Percentiles rank a stretch among this genome's conserved stretches.
phyloP scores from a whole-genome alignment of 2,113 vertebrate genomes.

The Psophia crepitans region DNA sequence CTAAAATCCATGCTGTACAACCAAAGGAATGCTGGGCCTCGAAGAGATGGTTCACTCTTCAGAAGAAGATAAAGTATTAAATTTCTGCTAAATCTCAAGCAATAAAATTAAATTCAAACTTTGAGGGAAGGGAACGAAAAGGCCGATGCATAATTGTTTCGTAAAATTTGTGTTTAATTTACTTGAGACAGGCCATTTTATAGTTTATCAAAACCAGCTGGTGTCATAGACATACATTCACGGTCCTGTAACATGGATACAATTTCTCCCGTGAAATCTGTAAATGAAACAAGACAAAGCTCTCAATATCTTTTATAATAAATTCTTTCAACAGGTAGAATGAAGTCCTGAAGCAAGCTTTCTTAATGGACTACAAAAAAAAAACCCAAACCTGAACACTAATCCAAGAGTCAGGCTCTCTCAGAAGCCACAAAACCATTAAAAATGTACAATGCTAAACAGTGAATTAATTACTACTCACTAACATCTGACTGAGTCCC shows the following conservation, averaged over 20 bases:
- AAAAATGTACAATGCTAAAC: not conserved
- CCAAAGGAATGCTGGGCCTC: not conserved
- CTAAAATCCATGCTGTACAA: not conserved
- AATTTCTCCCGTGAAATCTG: not conserved
- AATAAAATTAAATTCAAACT: not conserved
- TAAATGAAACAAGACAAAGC: not conserved
- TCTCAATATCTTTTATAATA: conserved; percentile 6
- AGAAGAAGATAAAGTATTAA: not conserved
- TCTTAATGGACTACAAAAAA: not conserved
- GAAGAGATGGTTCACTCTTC: not conserved
- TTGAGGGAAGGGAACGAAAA: not conserved
- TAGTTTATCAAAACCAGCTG: conserved; percentile 49
- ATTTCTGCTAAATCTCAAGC: conserved; percentile 9
- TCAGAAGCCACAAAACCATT: not conserved
- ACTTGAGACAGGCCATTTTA: not conserved
- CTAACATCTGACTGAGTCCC: not conserved
- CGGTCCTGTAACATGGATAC: not conserved
- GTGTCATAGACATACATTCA: not conserved
- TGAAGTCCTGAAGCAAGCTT: not conserved
- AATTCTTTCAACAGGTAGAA: conserved; percentile 46
- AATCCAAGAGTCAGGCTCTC: not conserved
- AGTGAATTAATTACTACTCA: not conserved
- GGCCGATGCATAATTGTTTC: not conserved
- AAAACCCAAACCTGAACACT: not conserved
- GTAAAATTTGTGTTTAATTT: conserved; percentile 29